A percentile compares a stretch with the other conserved stretches of the same genome.
Evolutionary conservation across 2,888 invertebrate genomes (phyloP).

Genomic region (Diarsia brunnea): DNA sequence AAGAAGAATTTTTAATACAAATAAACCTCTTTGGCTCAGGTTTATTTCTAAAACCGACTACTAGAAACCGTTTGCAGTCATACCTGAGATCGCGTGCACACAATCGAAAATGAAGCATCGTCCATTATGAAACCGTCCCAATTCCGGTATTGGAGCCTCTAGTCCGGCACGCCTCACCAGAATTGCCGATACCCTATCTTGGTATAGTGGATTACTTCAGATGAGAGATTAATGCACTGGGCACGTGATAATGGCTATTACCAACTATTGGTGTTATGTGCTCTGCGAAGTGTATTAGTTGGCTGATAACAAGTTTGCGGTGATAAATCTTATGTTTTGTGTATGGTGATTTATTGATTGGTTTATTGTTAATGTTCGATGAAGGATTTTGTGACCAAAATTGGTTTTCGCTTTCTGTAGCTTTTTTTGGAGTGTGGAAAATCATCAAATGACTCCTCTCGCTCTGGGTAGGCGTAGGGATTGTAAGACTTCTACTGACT

Average conservation of each 20-base stretch:
- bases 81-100: constrained; percentile 60
- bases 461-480: too few relatives aligned
- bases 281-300: constrained; percentile 56
- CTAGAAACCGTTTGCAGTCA: not conserved
- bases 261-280: constrained; percentile 62
- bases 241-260: constrained; percentile 71
- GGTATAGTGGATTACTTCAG: constrained; percentile 71
- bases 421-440: too few relatives aligned
- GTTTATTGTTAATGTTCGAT: constrained; percentile 10
- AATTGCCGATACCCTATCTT: constrained; percentile 73
- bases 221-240: constrained; percentile 70
- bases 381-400: not conserved
- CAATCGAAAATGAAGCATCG: constrained; percentile 62
- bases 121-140: constrained; percentile 64
- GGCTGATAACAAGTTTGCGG: constrained; percentile 52
- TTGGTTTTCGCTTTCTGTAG: not conserved
- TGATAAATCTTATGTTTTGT: constrained; percentile 41
- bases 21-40: not conserved
- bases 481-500: too few relatives aligned
- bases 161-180: constrained; percentile 71
- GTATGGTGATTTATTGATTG: constrained; percentile 6
- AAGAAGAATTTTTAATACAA: not conserved
- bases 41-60: not conserved
- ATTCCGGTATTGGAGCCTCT: constrained; percentile 50
- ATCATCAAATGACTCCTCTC: too few relatives aligned